These are phyloP conservation scores for Mycetomoellerius zeteki DNA, from an alignment of 1,140 invertebrate species.

Conservation along the genomic window DNA sequence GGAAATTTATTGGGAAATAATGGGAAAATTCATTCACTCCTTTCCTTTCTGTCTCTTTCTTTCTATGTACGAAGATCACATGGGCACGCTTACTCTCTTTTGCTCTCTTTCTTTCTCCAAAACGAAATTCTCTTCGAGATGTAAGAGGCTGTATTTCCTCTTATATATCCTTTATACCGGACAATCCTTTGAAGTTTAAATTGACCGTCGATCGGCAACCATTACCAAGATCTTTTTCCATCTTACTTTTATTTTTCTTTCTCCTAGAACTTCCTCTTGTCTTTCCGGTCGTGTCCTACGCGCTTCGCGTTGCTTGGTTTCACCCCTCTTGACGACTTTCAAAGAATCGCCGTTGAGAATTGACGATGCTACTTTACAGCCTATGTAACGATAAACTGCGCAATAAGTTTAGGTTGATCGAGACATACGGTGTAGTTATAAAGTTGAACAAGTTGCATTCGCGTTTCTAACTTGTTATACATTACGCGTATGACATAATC, in stretches of 20 bases:
- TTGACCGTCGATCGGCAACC: conserved; percentile 77
- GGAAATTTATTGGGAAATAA: conserved; percentile 80
- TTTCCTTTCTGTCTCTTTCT: not conserved
- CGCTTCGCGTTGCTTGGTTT: conserved; percentile 26
- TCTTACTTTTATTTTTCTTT: conserved; percentile 61
- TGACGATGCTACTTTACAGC: conserved; percentile 37
- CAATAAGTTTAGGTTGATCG: conserved; percentile 23
- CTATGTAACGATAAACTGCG: conserved; percentile 2
- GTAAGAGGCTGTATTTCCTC: conserved; percentile 52
- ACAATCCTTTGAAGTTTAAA: conserved; percentile 81
- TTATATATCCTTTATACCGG: conserved; percentile 72
- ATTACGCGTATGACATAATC: not conserved
- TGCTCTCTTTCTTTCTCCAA: not conserved
- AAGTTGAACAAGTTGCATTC: not conserved
- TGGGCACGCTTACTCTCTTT: conserved; percentile 44
- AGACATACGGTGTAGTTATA: conserved; percentile 1
- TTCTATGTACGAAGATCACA: not conserved
- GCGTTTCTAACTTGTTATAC: not conserved
- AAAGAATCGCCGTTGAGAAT: conserved; percentile 63
- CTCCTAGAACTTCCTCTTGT: conserved; percentile 59
- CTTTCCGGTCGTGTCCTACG: conserved; percentile 23
- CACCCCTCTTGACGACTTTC: conserved; percentile 61
- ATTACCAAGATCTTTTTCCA: conserved; percentile 76
- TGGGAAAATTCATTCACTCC: conserved; percentile 73
- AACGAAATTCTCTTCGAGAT: conserved; percentile 68